Evolutionary conservation across 2,113 vertebrate species (phyloP).

Genomic region (Amazona guildingii): DNA sequence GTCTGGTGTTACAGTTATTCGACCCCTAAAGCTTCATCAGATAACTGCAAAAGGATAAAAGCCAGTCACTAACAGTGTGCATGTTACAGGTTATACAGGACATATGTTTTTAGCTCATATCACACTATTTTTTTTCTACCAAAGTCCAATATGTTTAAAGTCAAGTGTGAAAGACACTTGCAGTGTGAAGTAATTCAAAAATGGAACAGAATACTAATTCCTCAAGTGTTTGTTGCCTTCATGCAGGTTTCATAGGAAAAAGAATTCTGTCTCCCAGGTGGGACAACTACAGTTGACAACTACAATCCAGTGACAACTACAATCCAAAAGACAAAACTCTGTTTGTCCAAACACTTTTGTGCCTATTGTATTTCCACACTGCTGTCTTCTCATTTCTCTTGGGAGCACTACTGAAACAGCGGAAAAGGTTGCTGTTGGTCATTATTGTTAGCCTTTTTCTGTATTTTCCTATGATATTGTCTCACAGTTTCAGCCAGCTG

Average conservation of each 20-base stretch:
- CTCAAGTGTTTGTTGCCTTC: background rate
- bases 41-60: background rate
- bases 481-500: background rate
- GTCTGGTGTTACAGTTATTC: background rate
- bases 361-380: background rate
- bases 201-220: background rate
- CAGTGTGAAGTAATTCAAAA: background rate
- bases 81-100: background rate
- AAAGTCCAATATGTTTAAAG: background rate
- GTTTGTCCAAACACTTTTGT: background rate
- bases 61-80: background rate
- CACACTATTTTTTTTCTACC: background rate
- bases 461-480: background rate
- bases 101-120: background rate
- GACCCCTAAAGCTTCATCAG: background rate
- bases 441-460: background rate
- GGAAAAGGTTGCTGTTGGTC: background rate
- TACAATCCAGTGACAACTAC: background rate
- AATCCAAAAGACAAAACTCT: background rate
- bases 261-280: background rate
- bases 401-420: background rate
- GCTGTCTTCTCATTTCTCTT: background rate
- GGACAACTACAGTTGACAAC: background rate
- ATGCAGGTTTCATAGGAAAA: background rate
- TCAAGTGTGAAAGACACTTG: background rate